These are phyloP conservation scores for Mesocricetus auratus DNA, from an alignment of 2,113 vertebrate genomes.

Conservation along the genomic window DNA sequence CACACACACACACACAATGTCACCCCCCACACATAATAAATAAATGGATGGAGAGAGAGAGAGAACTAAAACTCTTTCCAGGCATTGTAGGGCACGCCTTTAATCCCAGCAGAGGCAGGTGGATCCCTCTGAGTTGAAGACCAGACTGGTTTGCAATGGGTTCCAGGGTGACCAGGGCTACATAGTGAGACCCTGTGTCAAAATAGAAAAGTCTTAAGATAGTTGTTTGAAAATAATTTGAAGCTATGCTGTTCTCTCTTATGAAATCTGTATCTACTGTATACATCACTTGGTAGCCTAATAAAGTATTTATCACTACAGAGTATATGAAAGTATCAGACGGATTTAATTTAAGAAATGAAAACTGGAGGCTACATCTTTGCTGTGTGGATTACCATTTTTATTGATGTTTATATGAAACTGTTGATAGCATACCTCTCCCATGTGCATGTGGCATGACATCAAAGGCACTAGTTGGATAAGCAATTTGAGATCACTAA, in stretches of 20 bases:
- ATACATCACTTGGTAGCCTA: background rate
- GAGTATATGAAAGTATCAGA: background rate
- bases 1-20: background rate
- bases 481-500: background rate
- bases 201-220: background rate
- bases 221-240: slow-evolving; percentile 9
- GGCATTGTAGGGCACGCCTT: background rate
- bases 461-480: background rate
- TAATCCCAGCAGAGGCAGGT: background rate
- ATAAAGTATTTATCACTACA: slow-evolving; percentile 29
- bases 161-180: background rate
- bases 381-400: background rate
- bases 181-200: background rate
- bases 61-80: background rate
- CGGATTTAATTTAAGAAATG: background rate
- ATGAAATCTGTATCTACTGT: background rate
- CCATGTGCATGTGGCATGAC: background rate
- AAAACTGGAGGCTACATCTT: background rate
- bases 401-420: slow-evolving; percentile 1
- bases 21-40: background rate
- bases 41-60: background rate
- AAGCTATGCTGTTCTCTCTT: background rate
- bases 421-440: background rate
- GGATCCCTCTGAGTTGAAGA: background rate
- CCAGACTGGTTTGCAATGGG: background rate